Conservation (phyloP, 2,888 invertebrate genomes). For the Melanostoma scalare region DNA sequence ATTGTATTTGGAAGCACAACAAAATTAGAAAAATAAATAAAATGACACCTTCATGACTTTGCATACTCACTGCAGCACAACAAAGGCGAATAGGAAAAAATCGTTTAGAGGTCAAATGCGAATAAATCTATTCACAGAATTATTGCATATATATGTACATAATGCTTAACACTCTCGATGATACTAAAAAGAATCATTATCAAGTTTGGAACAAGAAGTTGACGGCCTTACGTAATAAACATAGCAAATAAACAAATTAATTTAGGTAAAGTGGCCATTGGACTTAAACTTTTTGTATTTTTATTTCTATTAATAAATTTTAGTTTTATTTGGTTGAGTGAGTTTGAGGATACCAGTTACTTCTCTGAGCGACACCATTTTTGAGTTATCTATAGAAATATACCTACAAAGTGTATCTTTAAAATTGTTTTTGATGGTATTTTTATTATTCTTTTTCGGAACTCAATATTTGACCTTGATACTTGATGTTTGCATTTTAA, state of each 20-base stretch:
- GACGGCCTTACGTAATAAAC: slow-evolving; percentile 4
- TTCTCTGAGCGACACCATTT: no score
- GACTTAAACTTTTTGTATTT: slow-evolving; percentile 10
- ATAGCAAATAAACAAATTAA: slow-evolving; percentile 14
- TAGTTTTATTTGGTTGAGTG: neutral
- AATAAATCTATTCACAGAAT: no score
- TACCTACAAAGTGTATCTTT: neutral
- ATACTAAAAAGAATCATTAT: slow-evolving; percentile 1
- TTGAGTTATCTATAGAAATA: neutral
- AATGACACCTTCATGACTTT: neutral
- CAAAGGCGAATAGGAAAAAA: neutral
- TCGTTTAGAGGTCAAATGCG: no score
- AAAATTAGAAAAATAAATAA: slow-evolving; percentile 18
- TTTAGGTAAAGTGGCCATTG: slow-evolving; percentile 7
- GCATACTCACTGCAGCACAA: neutral
- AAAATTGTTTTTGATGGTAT: no score
- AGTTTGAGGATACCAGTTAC: neutral
- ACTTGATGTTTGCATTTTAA: no score
- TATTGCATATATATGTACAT: no score
- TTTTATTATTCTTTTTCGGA: no score
- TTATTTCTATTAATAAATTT: neutral
- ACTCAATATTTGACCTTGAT: no score
- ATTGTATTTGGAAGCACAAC: slow-evolving; percentile 18
- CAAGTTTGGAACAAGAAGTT: slow-evolving; percentile 8
- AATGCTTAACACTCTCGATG: no score